These are phyloP conservation scores for Tamandua tetradactyla DNA, from an alignment of 2,797 vertebrate genomes.

Conservation along the genomic window DNA sequence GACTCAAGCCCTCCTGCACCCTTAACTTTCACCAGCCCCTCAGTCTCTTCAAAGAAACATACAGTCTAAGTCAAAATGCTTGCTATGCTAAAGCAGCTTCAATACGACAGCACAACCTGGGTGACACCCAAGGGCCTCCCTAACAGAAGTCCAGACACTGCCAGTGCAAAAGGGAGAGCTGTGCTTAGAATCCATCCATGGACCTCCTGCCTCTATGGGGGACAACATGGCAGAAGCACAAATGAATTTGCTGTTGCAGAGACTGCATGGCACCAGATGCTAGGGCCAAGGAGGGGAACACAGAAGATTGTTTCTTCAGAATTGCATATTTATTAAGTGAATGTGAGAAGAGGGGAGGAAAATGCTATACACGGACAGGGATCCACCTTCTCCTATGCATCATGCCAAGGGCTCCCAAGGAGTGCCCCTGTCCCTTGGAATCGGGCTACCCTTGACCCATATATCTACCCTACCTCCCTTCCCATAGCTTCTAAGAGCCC, in stretches of 20 bases:
- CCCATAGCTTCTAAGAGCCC: neutral
- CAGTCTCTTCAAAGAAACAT: conserved; percentile 7
- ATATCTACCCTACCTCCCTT: neutral
- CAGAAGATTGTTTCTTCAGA: neutral
- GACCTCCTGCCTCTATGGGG: neutral
- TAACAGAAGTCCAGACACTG: conserved; percentile 29
- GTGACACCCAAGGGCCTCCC: conserved; percentile 65
- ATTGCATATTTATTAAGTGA: neutral
- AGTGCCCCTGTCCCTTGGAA: neutral
- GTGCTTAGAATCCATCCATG: neutral
- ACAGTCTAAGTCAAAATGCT: conserved; percentile 45
- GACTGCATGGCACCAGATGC: neutral
- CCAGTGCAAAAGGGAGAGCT: neutral
- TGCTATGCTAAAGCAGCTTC: conserved; percentile 51
- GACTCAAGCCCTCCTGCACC: neutral
- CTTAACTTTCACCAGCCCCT: neutral
- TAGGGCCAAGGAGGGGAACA: neutral
- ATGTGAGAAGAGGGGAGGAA: neutral
- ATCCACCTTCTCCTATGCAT: neutral
- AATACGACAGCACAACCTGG: conserved; percentile 26
- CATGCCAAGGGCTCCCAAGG: neutral
- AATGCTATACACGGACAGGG: neutral
- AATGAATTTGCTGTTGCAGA: accelerated
- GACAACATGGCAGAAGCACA: accelerated
- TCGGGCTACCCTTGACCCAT: neutral